Base-by-base conservation (phyloP, 35 echinoderm and acorn worm species). In the Ophiothrix spiculata region DNA sequence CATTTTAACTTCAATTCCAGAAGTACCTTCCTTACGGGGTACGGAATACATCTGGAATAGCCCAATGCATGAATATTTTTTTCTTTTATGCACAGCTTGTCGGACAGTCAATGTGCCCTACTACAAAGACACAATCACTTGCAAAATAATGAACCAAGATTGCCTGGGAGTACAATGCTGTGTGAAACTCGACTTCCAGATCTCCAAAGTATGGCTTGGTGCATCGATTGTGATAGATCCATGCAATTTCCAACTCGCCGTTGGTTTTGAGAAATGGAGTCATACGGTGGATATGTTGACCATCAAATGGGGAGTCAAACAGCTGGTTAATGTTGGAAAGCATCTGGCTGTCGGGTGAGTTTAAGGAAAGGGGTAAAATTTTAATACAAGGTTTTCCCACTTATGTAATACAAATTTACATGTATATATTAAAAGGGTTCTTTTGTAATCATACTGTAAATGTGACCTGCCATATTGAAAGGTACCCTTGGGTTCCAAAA, bases 161-260 rank as follows among this genome's bases (percentile, higher is more conserved):
- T 49, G 42, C 19, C 80, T 82, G 1, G 31, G 80, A 25, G 49
- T 82, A 31, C 38, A 82, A 33, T 82, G 80, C 29, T 82, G 80
- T 45, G 40, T 82, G 1, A 25, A 82, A 16, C 38, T 82, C 0
- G 40, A 82, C 80, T 82, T 45, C 40, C 1, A 34, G 1, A 82
- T 82, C 38, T 46, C 80, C 29, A 33, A n/a, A 49, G 32, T 82
- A 31, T 46, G 40, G 80, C 80, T 82, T 16, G 0, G 29, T 45
- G 40, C 80, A 0, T 46, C 31, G 21, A 82, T 82, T 33, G n/a
- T 34, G 21, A 45, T 82, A 25, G 80, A 82, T 33, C 80, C 80
- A 0, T 82, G 80, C 19, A 82, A 49, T 41, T 82, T n/a, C 80
- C 80, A 32, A 41, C 40, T 82, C 28, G 8, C 40, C 19, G 31